Base-by-base conservation (phyloP, 2,797 vertebrate genomes). In the Hylomyscus alleni region DNA sequence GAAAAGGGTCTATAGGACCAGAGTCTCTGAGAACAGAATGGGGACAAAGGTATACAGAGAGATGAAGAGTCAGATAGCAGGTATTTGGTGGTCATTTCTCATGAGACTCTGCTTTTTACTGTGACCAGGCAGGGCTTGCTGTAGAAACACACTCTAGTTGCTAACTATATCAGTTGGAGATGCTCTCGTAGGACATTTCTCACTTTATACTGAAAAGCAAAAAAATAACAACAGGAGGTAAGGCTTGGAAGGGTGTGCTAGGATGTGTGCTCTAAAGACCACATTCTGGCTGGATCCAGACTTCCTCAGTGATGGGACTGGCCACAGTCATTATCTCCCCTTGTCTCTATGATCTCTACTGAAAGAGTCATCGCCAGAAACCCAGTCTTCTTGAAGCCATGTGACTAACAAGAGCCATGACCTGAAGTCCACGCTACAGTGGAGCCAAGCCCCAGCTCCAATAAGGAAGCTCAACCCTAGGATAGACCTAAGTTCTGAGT, bases 231-330 rank as follows among this genome's bases (percentile, higher is more conserved):
- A 9, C 1, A 60, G n/a, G 47, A 58, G 13, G 22, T 5, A 60
- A 87, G 37, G 14, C 2, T 8, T 26, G 17, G 24, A 78, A 60
- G 17, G 6, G 58, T 83, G 29, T 26, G 72, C 37, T 19, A 47
- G 50, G 26, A 1, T 11, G 4, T 44, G 6, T n/a, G 22, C 17
- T 76, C 56, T 91, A 65, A 5, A 77, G 10, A 34, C 31, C 17
- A 14, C 76, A 44, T 95, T 95, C 60, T 88, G 52, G 29, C 52
- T 72, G n/a, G n/a, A n/a, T n/a, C 37, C 29, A 83, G 65, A 86
- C 4, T 10, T 86, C 24, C 24, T 44, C 58, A 52, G 11, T n/a
- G 31, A 78, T 34, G 54, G 58, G 40, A 50, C 11, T 52, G 52
- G 75, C 26, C 65, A 14, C 0, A 34, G n/a, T 47, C 6, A 0